A percentile compares a stretch with the other conserved stretches of the same genome.
phyloP scores from a whole-genome alignment of 37 sponge, comb jelly and placozoan genomes.

The Petrosia ficiformis region DNA sequence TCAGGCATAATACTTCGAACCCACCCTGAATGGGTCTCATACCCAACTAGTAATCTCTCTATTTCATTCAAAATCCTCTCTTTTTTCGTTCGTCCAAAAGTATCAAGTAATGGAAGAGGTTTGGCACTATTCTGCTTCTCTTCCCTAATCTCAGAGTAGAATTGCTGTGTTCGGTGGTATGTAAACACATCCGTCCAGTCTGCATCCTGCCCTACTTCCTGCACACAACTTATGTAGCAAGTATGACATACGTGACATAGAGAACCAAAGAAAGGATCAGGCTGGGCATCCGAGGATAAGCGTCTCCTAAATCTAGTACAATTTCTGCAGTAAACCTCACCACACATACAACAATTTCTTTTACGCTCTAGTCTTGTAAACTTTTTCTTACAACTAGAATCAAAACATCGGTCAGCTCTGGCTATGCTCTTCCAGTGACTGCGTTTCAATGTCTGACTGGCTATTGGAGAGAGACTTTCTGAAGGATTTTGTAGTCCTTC shows the following conservation, averaged over 20 bases:
- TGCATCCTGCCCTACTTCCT: not conserved
- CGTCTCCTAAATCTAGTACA: constrained; percentile 28
- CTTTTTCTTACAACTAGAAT: constrained; percentile 17
- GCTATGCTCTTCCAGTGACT: constrained; percentile 27
- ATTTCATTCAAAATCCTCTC: constrained; percentile 2
- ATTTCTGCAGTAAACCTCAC: constrained; percentile 33
- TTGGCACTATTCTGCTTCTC: no score
- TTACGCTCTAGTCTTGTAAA: not conserved
- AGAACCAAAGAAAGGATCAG: constrained; percentile 35
- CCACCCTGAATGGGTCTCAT: constrained; percentile 3
- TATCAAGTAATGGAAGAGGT: not conserved
- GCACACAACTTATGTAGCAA: constrained; percentile 22
- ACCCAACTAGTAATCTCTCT: constrained; percentile 25
- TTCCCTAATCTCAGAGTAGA: not conserved
- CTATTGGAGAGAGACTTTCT: not conserved
- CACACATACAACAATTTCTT: constrained; percentile 61
- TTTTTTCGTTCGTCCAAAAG: not conserved
- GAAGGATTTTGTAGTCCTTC: not conserved
- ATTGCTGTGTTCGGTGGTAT: not conserved
- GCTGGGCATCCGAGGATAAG: constrained; percentile 38
- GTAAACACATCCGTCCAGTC: constrained; percentile 23
- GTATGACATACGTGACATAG: constrained; percentile 24
- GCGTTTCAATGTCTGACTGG: constrained; percentile 9
- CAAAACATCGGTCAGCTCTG: constrained; percentile 27
- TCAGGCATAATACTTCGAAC: constrained; percentile 13